phyloP scores from a whole-genome alignment of 1,140 invertebrate genomes.

The Ostrea denselamellosa region DNA sequence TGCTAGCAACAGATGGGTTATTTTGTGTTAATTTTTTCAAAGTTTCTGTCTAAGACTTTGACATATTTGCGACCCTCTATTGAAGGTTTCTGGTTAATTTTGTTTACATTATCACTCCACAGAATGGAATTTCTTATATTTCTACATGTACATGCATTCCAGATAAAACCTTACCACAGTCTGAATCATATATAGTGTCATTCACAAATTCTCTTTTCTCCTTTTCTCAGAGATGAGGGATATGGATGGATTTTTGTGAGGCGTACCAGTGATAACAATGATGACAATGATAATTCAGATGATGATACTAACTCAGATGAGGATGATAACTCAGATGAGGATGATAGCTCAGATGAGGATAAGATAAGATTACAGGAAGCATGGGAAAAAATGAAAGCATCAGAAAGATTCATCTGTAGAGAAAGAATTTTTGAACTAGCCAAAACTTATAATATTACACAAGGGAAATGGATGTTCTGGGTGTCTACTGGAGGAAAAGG shows the following conservation, averaged over 20 bases:
- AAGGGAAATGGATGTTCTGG: conserved; percentile 62
- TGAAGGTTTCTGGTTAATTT: too few species aligned
- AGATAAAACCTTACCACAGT: too few species aligned
- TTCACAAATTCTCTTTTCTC: too few species aligned
- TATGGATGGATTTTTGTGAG: conserved; percentile 54
- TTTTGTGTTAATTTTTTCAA: too few species aligned
- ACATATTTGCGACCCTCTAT: too few species aligned
- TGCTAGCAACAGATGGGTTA: too few species aligned
- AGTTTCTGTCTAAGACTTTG: too few species aligned
- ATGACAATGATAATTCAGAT: not conserved
- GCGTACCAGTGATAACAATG: not conserved
- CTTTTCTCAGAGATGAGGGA: conserved; percentile 47
- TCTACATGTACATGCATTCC: too few species aligned
- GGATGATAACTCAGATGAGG: conserved; percentile 17
- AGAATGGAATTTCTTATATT: too few species aligned
- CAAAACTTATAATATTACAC: conserved; percentile 40
- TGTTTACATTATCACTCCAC: too few species aligned
- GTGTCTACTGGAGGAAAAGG: conserved; percentile 55
- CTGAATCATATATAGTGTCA: too few species aligned
- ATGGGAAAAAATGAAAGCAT: conserved; percentile 54
- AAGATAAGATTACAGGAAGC: conserved; percentile 44
- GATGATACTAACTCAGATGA: not conserved
- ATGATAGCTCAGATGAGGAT: conserved; percentile 13
- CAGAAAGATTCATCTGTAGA: conserved; percentile 52
- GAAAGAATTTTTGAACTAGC: conserved; percentile 56